A percentile compares a stretch with the other conserved stretches of the same genome.
Evolutionary conservation across 2,113 vertebrate species (phyloP).

Genomic region (Microtus pennsylvanicus): DNA sequence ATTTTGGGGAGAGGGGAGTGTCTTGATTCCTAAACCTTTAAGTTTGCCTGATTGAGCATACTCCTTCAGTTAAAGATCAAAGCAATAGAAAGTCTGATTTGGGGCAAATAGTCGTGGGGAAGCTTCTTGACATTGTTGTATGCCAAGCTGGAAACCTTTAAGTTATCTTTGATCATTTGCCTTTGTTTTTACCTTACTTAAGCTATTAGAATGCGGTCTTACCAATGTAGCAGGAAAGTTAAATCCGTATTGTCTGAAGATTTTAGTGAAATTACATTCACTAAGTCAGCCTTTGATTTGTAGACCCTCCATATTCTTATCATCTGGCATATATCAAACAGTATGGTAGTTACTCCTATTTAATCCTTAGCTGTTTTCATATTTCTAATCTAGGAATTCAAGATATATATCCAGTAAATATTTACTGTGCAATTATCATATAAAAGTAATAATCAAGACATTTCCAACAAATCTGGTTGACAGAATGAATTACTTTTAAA

Average conservation of each 20-base stretch:
- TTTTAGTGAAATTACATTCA: neutral
- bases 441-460: neutral
- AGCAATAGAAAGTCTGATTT: neutral
- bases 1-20: neutral
- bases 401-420: slow-evolving; percentile 16
- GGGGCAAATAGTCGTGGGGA: neutral
- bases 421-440: neutral
- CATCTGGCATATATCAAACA: neutral
- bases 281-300: slow-evolving; percentile 12
- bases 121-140: neutral
- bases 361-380: slow-evolving; percentile 32
- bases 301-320: neutral
- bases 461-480: neutral
- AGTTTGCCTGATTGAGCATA: neutral
- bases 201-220: neutral
- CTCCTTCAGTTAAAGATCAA: slow-evolving; percentile 7
- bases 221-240: neutral
- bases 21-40: neutral
- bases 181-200: neutral
- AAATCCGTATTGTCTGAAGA: slow-evolving; percentile 4
- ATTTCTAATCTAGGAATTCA: slow-evolving; percentile 8
- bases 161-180: neutral
- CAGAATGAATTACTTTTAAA: neutral
- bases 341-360: neutral
- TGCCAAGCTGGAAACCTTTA: neutral